Evolutionary conservation across 1,140 invertebrate genomes (phyloP), one percentile per base, ranked within the genome.

Genomic region (Pseudomyrmex sp.): DNA sequence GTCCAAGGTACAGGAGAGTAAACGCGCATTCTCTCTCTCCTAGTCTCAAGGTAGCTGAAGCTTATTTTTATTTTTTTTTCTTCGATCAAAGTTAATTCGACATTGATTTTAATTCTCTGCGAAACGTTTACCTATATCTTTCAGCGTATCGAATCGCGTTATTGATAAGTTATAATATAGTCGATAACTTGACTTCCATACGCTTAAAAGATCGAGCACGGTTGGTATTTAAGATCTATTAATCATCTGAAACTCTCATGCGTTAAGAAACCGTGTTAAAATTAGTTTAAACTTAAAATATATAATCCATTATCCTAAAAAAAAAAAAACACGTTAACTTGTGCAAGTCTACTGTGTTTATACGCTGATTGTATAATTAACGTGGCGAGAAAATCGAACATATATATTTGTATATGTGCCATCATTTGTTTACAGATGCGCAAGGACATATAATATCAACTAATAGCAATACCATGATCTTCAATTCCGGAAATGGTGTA

Each of bases 351-450:
- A 35, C 5, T 35, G 5, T 35, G 26, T 35, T 35, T 35, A 35
- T 35, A 35, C 35, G 15, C 7, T 52, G 12, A 3, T 18, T 13
- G n/a, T 23, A 69, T 23, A 69, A n/a, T 5, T 10, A 4, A 65
- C 12, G 13, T 7, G 1, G 10, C n/a, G 50, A 46, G 4, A n/a
- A 46, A 70, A 26, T 48, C 18, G 18, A 48, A 7, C 20, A 4
- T 10, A 26, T 44, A 35, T 35, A 35, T 5, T 35, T 35, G 35
- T 7, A 5, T 8, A 18, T 15, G 10, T 13, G 69, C 0, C 35
- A 35, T 35, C 23, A 58, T 72, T 80, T 80, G 15, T 80, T 80
- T 2, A 2, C 76, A 80, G 76, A 80, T 72, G 20, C 12, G 50
- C 44, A 80, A 15, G 76, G 54, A 59, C 15, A 0, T 8, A 18